Conservation (phyloP, 23 tunicate species). For the Halocynthia aurantium region DNA sequence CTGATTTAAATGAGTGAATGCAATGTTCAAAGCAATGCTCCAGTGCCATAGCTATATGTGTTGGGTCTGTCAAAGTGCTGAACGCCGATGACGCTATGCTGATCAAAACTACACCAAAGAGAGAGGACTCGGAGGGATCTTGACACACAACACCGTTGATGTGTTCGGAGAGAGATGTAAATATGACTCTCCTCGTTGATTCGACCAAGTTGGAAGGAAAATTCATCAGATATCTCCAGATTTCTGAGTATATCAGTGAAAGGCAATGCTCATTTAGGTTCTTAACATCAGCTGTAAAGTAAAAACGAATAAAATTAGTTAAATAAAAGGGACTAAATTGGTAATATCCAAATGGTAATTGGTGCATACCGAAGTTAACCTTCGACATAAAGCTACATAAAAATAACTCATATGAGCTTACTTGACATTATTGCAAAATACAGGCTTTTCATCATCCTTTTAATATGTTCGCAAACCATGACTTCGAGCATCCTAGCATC, state of each 20-base stretch:
- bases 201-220: too few species aligned
- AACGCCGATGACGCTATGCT: background rate
- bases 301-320: background rate
- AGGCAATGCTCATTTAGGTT: too few species aligned
- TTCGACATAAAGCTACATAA: too few species aligned
- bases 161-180: background rate
- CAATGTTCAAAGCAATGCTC: background rate
- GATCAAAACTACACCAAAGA: background rate
- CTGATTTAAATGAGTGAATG: too few species aligned
- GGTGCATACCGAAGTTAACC: too few species aligned
- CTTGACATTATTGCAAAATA: background rate
- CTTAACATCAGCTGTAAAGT: too few species aligned
- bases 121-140: too few species aligned
- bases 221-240: too few species aligned
- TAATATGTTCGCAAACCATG: background rate
- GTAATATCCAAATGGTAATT: background rate
- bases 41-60: background rate
- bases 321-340: background rate
- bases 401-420: too few species aligned
- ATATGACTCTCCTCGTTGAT: too few species aligned
- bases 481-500: conserved; percentile 6
- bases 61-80: background rate
- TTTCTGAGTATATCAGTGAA: too few species aligned
- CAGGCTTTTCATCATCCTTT: conserved; percentile 7
- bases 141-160: background rate